These are phyloP conservation scores for Drosophila infuscata DNA, from an alignment of 2,888 invertebrate genomes.

Conservation along the genomic window DNA sequence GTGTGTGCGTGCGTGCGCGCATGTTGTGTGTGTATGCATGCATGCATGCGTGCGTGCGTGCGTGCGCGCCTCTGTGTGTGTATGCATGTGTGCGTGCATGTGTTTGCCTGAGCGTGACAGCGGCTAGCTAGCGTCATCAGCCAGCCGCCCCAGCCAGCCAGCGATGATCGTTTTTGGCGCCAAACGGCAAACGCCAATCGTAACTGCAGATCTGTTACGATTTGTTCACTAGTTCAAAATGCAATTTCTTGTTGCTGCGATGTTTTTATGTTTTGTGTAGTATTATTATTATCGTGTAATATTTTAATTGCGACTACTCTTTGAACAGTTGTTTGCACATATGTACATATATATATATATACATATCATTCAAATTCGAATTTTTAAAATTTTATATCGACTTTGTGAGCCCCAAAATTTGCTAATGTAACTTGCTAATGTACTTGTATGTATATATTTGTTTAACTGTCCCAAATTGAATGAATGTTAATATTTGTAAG, in stretches of 20 bases:
- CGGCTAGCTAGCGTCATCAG: constrained; percentile 13
- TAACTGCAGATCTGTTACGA: constrained; percentile 23
- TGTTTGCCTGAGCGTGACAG: constrained; percentile 31
- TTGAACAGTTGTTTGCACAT: constrained; percentile 17
- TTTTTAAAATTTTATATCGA: constrained; percentile 6
- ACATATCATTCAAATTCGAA: constrained; percentile 15
- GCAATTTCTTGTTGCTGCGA: not conserved
- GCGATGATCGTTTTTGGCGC: constrained; percentile 55
- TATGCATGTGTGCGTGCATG: constrained; percentile 8
- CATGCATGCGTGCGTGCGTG: constrained; percentile 6
- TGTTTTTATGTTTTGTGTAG: constrained; percentile 8
- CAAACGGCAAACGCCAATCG: constrained; percentile 40
- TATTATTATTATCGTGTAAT: not conserved
- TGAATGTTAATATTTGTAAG: constrained; percentile 7
- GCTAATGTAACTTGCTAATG: not conserved
- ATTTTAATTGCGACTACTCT: constrained; percentile 13
- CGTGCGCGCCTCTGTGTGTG: not conserved
- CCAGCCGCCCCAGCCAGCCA: constrained; percentile 8
- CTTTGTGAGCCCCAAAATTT: not conserved
- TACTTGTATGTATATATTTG: not conserved
- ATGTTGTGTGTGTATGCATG: not conserved
- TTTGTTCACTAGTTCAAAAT: constrained; percentile 10
- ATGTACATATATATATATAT: constrained; percentile 1
- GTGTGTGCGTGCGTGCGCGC: constrained; percentile 3
- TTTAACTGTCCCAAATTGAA: constrained; percentile 2